Evolutionary conservation across 2,888 invertebrate genomes (phyloP), one percentile per base, ranked within the genome.

Genomic region (Chalcis sispes): DNA sequence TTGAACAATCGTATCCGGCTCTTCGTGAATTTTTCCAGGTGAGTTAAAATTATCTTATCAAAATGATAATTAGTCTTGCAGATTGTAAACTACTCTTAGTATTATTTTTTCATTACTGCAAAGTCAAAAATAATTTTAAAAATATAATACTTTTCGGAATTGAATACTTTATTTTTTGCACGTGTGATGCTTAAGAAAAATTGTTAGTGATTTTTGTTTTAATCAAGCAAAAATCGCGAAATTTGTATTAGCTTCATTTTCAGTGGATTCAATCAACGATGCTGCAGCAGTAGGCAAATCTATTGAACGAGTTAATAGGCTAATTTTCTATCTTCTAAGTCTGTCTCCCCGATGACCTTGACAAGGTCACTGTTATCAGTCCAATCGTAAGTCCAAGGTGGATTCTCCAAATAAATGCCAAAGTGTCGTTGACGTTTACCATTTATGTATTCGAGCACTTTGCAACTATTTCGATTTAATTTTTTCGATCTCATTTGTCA

Each of bases 291-390:
- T n/a, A n/a, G n/a, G n/a, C n/a, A n/a, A n/a, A n/a, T n/a, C n/a
- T n/a, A n/a, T n/a, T n/a, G 32, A 32, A 32, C 32, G 32, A 8
- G 3, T 5, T 32, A 32, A 32, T 32, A 5, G 32, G 32, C 32
- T 5, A 8, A 52, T 2, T 25, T 15, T 50, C 20, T n/a, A n/a
- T n/a, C n/a, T n/a, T n/a, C n/a, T n/a, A 20, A 50, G 20, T 15
- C 50, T 29, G 25, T 29, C 42, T 40, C 15, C 58, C 50, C 50
- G 32, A 79, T 77, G 79, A 79, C 79, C 79, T 79, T 79, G 72
- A 15, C 77, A 79, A 79, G 74, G 79, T 79, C 79, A 77, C 54
- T 79, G 20, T 54, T 79, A 72, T 77, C 77, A 67, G 58, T 4
- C n/a, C 54, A 42, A 62, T 23, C 65, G 76, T 77, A 72, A 72